Conservation (phyloP, 1,140 invertebrate genomes). For the Drosophila pallidifrons region DNA sequence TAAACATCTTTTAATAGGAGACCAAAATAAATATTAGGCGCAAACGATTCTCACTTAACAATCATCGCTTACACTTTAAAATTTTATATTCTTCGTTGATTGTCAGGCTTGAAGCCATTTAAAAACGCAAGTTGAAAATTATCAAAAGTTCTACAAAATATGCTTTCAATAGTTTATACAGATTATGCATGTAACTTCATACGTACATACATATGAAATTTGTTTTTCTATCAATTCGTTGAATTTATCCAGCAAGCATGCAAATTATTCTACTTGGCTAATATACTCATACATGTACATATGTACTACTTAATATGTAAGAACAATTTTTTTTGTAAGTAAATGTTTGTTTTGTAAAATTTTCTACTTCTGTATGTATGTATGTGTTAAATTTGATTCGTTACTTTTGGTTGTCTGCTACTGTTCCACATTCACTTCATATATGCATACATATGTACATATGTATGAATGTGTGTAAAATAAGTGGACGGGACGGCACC, state of each 20-base stretch:
- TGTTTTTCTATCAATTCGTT: constrained; percentile 74
- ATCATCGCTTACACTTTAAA: constrained; percentile 49
- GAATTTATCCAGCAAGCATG: constrained; percentile 73
- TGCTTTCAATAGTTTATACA: constrained; percentile 11
- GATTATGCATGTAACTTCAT: no score
- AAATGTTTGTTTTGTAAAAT: constrained; percentile 16
- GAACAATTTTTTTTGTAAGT: neutral
- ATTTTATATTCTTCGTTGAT: constrained; percentile 63
- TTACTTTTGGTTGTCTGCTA: constrained; percentile 21
- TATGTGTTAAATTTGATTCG: constrained; percentile 16
- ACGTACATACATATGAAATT: constrained; percentile 52
- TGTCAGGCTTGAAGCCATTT: constrained; percentile 78
- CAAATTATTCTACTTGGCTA: constrained; percentile 52
- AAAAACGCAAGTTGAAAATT: constrained; percentile 1
- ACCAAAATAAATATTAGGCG: neutral
- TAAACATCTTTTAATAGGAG: neutral
- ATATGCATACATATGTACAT: neutral
- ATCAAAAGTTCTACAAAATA: constrained; percentile 22
- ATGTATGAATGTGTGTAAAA: neutral
- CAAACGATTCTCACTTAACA: constrained; percentile 27
- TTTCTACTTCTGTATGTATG: constrained; percentile 12
- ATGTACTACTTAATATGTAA: constrained; percentile 4
- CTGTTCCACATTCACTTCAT: constrained; percentile 27
- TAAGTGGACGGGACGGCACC: no score
- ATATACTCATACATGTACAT: constrained; percentile 18